Base-by-base conservation (phyloP, 2,888 invertebrate genomes). In the Mythimna impura region DNA sequence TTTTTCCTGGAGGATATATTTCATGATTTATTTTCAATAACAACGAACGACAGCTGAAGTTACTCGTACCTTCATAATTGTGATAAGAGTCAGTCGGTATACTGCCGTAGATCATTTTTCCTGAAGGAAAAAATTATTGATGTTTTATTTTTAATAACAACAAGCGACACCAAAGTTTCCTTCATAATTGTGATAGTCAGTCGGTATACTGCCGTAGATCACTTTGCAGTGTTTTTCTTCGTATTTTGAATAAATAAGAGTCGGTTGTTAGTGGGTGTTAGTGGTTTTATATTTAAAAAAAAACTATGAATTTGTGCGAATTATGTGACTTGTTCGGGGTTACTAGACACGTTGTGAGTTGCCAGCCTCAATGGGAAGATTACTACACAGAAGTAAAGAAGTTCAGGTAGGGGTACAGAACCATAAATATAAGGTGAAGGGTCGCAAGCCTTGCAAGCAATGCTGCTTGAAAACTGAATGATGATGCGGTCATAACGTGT, bases 1-100 rank as follows among this genome's bases (percentile, higher is more conserved):
- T 64, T 76, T 76, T 80, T 66, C 78, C 80, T 79, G 71, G 20
- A 62, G 55, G 62, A 52, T 47, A 65, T 64, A 60, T 14, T 22
- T 7, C 66, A 25, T 25, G 20, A 47, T 54, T 47, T 30, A 47
- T 65, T 60, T 30, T 36, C 43, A 55, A 25, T 25, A 55, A 40
- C n/a, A 47, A 52, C 20, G 10, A 58, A 34, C 9, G 36, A 40
- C 22, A 50, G 14, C 30, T 22, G 25, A 7, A 68, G n/a, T 62
- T 25, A 34, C n/a, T n/a, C n/a, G n/a, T n/a, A n/a, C 47, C 40
- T 22, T 43, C 9, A 55, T 12, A 22, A 30, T 5, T 22, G 3
- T 22, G 6, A 30, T 34, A 12, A 30, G 0, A n/a, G 65, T 36
- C 55, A 73, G 76, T 76, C 43, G 25, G n/a, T 34, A 3, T 57